Evolutionary conservation across 1,140 invertebrate species (phyloP).

Genomic region (Papilio xuthus): DNA sequence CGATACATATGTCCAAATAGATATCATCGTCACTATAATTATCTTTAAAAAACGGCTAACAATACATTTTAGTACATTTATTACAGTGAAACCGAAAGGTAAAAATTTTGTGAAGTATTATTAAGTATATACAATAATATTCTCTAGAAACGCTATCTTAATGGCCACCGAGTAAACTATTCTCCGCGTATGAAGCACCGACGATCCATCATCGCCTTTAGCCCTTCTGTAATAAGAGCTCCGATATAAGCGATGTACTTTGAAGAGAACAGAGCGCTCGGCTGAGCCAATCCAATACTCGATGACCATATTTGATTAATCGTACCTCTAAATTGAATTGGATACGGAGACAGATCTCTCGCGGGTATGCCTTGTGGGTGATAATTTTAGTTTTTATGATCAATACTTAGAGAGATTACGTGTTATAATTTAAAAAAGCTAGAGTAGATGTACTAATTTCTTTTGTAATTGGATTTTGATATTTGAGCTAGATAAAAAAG

Average conservation of each 20-base stretch:
- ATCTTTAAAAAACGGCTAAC: no score
- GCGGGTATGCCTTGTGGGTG: slow-evolving; percentile 29
- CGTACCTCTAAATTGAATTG: slow-evolving; percentile 43
- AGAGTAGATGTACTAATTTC: no score
- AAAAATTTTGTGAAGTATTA: no score
- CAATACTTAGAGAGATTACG: background rate
- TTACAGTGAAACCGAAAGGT: no score
- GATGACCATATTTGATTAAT: slow-evolving; percentile 54
- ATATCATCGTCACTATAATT: no score
- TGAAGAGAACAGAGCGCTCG: slow-evolving; percentile 39
- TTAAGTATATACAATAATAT: background rate
- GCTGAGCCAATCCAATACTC: slow-evolving; percentile 38
- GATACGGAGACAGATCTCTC: slow-evolving; percentile 38
- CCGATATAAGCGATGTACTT: slow-evolving; percentile 40
- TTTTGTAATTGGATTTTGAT: background rate
- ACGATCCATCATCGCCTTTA: slow-evolving; percentile 53
- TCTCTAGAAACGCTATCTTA: slow-evolving; percentile 5
- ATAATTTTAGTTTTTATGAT: slow-evolving; percentile 35
- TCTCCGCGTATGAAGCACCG: slow-evolving; percentile 25
- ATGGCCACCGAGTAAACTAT: slow-evolving; percentile 28
- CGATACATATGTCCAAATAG: no score
- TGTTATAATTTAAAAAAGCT: background rate
- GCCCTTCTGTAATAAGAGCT: slow-evolving; percentile 48
- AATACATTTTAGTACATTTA: no score
- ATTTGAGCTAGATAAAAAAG: background rate